Base-by-base conservation (phyloP, 1,140 invertebrate species). In the Drosophila bocqueti region DNA sequence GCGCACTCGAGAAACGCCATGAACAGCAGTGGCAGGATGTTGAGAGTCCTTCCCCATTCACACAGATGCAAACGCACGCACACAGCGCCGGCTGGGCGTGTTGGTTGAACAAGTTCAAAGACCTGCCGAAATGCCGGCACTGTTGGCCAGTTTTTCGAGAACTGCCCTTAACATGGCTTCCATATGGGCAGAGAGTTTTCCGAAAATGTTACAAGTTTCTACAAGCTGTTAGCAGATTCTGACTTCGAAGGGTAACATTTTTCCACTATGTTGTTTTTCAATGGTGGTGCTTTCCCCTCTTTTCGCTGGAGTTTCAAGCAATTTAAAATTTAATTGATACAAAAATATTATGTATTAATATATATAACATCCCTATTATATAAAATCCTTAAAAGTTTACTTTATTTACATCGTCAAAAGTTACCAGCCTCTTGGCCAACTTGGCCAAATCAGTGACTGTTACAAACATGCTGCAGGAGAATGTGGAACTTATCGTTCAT, bases 81-180 rank as follows among this genome's bases (percentile, higher is more conserved):
- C 18, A 68, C 63, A 65, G 21, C 46, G 6, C 1, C 2, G 10
- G 42, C 31, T 45, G 38, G 29, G 47, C 34, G 68, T 34, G 57
- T 59, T 47, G 49, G 76, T 49, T 59, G 60, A 16, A 38, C 49
- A 76, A 76, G 83, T 86, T 87, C 81, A 87, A 84, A 87, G 83
- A 87, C 84, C 83, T 78, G 34, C 47, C 64, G 43, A 78, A 89
- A 81, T 36, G 85, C 84, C 81, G 83, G 83, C 67, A 50, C 59
- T 86, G 83, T 76, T 76, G 69, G 46, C 13, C 10, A 26, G 11
- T 61, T 57, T 60, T 54, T 26, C 26, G 29, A 52, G 8, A 18
- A 16, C 16, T 9, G 31, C 5, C n/a, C 15, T 16, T 50, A 64
- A 71, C 74, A 78, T 79, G 29, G 4, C 5, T 15, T 78, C 75